Base-by-base conservation (phyloP, 1,140 invertebrate genomes). In the Pantala flavescens region DNA sequence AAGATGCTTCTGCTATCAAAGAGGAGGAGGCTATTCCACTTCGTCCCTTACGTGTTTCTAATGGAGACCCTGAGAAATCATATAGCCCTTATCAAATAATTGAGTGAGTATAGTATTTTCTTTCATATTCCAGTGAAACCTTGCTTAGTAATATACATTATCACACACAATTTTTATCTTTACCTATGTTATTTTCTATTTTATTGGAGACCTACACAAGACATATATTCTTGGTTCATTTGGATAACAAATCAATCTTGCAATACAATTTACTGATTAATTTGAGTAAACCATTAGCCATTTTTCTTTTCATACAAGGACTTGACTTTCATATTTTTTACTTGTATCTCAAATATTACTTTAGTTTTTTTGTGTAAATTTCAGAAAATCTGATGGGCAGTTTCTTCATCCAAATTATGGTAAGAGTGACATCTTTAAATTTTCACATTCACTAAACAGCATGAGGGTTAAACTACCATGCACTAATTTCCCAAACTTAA, bases 1-100 rank as follows among this genome's bases (percentile, higher is more conserved):
- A 78, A 76, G 78, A 79, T 43, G 73, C 76, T 49, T 76, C 73
- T 14, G 74, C 72, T 42, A 71, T 23, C 70, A 78, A 78, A 76
- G 87, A 86, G 75, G 92, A 93, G 79, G 81, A 80, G 63, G 88
- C 87, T 78, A 93, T 94, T 80, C 92, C 91, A 23, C 82, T 94
- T 78, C 85, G 90, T 76, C 90, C 92, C 28, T 83, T 94, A 43
- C 87, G 90, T 77, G 86, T 91, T 14, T 77, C 77, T 73, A 90
- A 90, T 78, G 87, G 88, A 28, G 88, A 90, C 79, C 83, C 86
- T 42, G 85, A 88, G 71, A 86, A 84, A 79, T 87, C 85, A 78
- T 87, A 88, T 77, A 85, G 75, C 72, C 79, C 80, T 23, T 79
- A 84, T 76, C 84, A 85, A 85, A 86, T 90, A 71, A 84, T 89